Evolutionary conservation across 2,797 vertebrate genomes (phyloP).

Genomic region (Hippopotamyrus pictus): DNA sequence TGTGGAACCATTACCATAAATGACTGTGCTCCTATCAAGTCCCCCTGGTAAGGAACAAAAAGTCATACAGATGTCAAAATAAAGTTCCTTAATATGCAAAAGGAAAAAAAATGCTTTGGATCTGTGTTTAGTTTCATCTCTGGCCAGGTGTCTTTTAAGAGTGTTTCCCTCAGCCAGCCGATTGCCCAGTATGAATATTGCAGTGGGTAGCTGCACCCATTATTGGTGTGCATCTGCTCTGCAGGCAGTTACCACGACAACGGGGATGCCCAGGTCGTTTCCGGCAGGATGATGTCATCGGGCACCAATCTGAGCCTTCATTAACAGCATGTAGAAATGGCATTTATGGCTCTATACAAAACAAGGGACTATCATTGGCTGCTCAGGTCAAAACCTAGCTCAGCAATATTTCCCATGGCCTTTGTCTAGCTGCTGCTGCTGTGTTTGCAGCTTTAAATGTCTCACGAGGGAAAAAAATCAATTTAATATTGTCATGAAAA

Average conservation of each 20-base stretch:
- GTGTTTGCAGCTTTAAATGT: neutral
- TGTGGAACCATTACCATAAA: neutral
- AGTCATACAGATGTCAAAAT: slow-evolving; percentile 1
- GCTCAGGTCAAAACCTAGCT: neutral
- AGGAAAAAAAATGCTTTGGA: neutral
- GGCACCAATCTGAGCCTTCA: slow-evolving; percentile 23
- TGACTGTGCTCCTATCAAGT: neutral
- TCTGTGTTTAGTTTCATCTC: neutral
- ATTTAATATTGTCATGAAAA: neutral
- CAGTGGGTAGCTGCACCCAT: slow-evolving; percentile 13
- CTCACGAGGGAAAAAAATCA: neutral
- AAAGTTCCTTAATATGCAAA: neutral
- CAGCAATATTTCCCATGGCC: neutral
- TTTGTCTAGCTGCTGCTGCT: neutral
- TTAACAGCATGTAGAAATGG: slow-evolving; percentile 24
- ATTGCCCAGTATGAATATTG: neutral
- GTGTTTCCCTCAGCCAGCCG: neutral
- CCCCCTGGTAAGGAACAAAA: neutral
- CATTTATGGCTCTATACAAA: neutral
- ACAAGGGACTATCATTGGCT: neutral
- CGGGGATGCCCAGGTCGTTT: slow-evolving; percentile 36
- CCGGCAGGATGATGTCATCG: slow-evolving; percentile 13
- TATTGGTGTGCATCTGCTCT: slow-evolving; percentile 11
- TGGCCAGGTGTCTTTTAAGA: neutral
- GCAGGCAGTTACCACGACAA: slow-evolving; percentile 55